phyloP scores from a whole-genome alignment of 2,113 vertebrate species.

The Monopterus albus region DNA sequence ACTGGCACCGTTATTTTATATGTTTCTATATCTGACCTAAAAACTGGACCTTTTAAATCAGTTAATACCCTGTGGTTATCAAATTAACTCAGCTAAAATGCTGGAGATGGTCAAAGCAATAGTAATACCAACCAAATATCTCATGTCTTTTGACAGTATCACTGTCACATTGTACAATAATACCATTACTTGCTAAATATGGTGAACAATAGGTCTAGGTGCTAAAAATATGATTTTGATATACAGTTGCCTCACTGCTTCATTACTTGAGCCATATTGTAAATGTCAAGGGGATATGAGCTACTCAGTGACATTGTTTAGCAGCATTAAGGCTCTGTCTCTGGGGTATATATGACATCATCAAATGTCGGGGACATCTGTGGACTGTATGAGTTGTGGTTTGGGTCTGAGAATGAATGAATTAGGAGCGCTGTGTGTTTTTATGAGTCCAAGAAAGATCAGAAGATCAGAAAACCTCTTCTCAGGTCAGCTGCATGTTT shows the following conservation, averaged over 20 bases:
- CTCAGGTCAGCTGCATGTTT: constrained; percentile 26
- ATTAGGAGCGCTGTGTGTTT: not conserved
- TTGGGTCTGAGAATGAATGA: too few relatives aligned
- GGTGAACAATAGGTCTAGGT: constrained; percentile 20
- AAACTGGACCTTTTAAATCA: not conserved
- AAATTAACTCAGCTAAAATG: not conserved
- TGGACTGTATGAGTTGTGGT: too few relatives aligned
- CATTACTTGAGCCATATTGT: constrained; percentile 16
- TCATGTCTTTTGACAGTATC: not conserved
- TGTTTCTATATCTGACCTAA: not conserved
- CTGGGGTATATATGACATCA: constrained; percentile 36
- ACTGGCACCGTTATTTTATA: not conserved
- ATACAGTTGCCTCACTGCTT: constrained; percentile 36
- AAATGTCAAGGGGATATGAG: constrained; percentile 65
- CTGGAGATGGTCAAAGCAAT: not conserved
- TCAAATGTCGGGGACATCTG: constrained; percentile 24
- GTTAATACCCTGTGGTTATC: too few relatives aligned
- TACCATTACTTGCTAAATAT: constrained; percentile 25
- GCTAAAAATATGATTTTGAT: constrained; percentile 19
- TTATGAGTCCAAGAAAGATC: constrained; percentile 1
- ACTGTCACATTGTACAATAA: constrained; percentile 1
- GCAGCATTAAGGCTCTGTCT: constrained; percentile 5
- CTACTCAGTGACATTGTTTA: constrained; percentile 46
- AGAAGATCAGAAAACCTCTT: too few relatives aligned
- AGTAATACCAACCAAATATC: constrained; percentile 7